These are phyloP conservation scores for Aplocera efformata DNA, from an alignment of 2,888 invertebrate species.

Conservation along the genomic window DNA sequence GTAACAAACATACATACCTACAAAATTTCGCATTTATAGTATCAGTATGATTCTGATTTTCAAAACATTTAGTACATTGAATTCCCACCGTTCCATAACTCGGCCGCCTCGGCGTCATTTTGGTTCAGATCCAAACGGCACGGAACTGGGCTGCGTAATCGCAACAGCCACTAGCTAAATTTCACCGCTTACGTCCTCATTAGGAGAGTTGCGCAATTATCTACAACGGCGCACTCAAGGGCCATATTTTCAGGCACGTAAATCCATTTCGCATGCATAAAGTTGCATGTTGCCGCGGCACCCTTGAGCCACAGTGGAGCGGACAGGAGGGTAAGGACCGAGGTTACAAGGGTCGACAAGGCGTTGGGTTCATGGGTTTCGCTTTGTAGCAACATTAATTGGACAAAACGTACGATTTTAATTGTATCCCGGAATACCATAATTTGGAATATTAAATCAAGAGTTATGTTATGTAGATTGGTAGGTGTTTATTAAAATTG, in stretches of 20 bases:
- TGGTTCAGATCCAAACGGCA: constrained; percentile 11
- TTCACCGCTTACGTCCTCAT: constrained; percentile 48
- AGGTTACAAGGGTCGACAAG: too few species aligned
- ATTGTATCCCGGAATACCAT: too few species aligned
- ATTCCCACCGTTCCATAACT: too few species aligned
- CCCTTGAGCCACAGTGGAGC: constrained; percentile 16
- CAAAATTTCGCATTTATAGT: too few species aligned
- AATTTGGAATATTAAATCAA: too few species aligned
- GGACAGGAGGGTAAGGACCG: neutral
- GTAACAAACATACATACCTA: too few species aligned
- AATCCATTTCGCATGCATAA: constrained; percentile 68
- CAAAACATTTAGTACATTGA: too few species aligned
- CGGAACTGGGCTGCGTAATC: constrained; percentile 16
- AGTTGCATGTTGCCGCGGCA: constrained; percentile 47
- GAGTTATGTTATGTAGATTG: too few species aligned
- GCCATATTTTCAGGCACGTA: constrained; percentile 60
- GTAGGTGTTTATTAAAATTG: too few species aligned
- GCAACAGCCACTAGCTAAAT: constrained; percentile 23
- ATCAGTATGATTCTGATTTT: too few species aligned
- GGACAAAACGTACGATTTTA: neutral
- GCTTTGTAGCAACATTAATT: neutral
- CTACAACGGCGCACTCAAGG: constrained; percentile 60
- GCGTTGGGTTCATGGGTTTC: too few species aligned
- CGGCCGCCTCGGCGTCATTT: constrained; percentile 3
- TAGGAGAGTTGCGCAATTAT: constrained; percentile 70